Evolutionary conservation across 2,797 vertebrate species (phyloP).

Genomic region (Erithacus rubecula): DNA sequence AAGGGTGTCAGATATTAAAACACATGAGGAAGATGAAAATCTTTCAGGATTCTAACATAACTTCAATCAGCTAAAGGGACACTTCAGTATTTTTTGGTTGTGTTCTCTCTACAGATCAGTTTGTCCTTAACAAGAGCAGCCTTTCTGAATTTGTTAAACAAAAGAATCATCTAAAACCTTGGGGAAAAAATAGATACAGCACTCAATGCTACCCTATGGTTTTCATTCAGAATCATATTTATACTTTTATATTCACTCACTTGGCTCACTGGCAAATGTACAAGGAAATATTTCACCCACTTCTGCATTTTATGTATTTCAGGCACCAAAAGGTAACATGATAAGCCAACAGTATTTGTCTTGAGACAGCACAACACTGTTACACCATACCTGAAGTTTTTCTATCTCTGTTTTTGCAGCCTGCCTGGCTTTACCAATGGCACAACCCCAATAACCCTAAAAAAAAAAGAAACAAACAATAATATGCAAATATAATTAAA

Average conservation of each 20-base stretch:
- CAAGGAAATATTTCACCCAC: neutral
- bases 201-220: neutral
- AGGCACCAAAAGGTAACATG: neutral
- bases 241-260: neutral
- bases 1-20: too few relatives aligned
- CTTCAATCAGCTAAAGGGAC: too few relatives aligned
- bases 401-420: conserved; percentile 98
- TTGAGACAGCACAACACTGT: neutral
- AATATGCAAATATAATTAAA: neutral
- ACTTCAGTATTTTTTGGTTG: too few relatives aligned
- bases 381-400: conserved; percentile 87
- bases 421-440: conserved; percentile 97
- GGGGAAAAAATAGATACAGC: neutral
- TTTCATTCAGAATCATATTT: neutral
- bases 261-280: neutral
- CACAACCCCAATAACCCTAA: conserved; percentile 96
- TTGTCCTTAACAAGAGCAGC: too few relatives aligned
- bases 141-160: too few relatives aligned
- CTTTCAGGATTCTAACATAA: too few relatives aligned
- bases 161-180: neutral
- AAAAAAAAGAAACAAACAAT: neutral
- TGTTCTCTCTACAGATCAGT: too few relatives aligned
- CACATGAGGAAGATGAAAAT: too few relatives aligned
- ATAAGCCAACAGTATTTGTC: neutral
- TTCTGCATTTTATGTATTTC: neutral